A percentile compares a stretch with the other conserved stretches of the same genome.
Conservation (phyloP, 2,797 vertebrate species). For the Columba guinea region DNA sequence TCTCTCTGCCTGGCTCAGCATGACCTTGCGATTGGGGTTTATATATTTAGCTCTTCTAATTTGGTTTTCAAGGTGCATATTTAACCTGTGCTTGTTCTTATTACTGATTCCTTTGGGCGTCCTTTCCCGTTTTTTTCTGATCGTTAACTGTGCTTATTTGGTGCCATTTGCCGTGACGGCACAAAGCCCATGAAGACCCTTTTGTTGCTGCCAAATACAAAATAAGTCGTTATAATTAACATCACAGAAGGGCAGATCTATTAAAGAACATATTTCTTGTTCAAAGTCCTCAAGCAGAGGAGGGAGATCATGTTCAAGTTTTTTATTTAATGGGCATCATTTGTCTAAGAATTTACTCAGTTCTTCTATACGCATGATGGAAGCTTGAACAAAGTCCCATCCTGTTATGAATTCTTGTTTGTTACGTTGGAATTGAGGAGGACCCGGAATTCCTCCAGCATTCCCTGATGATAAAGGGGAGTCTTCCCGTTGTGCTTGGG, state of each 20-base stretch:
- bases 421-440: rapidly evolving
- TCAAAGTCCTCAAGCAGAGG: not conserved
- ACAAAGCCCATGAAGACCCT: rapidly evolving
- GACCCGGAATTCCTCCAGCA: not conserved
- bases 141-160: not conserved
- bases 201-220: not conserved
- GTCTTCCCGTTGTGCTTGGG: not conserved
- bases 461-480: not conserved
- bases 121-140: rapidly evolving
- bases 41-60: not conserved
- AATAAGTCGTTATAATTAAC: not conserved
- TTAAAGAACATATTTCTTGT: not conserved
- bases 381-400: not conserved
- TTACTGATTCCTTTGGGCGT: not conserved
- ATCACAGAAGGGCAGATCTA: not conserved
- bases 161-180: not conserved
- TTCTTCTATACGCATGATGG: rapidly evolving
- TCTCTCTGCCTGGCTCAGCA: not conserved
- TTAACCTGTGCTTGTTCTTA: not conserved
- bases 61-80: not conserved
- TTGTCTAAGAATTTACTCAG: not conserved
- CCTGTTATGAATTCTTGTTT: not conserved
- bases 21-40: not conserved
- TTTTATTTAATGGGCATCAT: not conserved
- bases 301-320: not conserved